Base-by-base conservation (phyloP, 2,888 invertebrate species). In the Lingula anatina region DNA sequence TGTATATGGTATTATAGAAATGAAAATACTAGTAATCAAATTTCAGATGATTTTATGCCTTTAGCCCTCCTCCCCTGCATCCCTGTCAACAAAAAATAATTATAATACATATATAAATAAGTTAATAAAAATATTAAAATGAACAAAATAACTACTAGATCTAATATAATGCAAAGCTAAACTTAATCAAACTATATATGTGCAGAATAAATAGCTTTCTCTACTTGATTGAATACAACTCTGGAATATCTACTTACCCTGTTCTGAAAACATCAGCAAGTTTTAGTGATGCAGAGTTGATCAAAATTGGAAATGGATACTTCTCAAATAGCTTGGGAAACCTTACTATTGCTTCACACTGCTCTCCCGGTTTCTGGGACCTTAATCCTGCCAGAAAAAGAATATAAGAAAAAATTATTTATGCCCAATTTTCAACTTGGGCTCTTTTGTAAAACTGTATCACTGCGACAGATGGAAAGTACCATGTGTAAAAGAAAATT, bases 261-360 rank as follows among this genome's bases (percentile, higher is more conserved):
- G 82, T 86, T 50, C 93, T 86, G 79, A 97, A 97, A 4, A 95
- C 90, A 79, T 97, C 96, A 0, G 95, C 88, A 20, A 97, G 78
- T 80, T 96, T 95, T 21, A 97, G 78, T 59, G 96, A 86, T 0
- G 96, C 94, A 0, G 96, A 92, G 78, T 97, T 97, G 27, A 97
- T 96, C 21, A 97, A 80, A 68, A 96, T 94, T 0, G 97, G 97
- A 78, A 96, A 96, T 0, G 97, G 97, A 76, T 96, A 95, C 73
- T 95, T 94, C 72, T 95, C 94, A 78, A 97, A 95, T 0, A 97
- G 81, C 28, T 89, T 84, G 0, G 96, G 94, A 78, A 94, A 95
- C 37, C 91, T 85, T 0, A 96, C 94, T 62, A 97, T 94, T 0
- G 96, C 92, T 78, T 96, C 96, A 78, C 94, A 93, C 79, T 97